Evolutionary conservation across 2,888 invertebrate species (phyloP).

Genomic region (Eupithecia inturbata): DNA sequence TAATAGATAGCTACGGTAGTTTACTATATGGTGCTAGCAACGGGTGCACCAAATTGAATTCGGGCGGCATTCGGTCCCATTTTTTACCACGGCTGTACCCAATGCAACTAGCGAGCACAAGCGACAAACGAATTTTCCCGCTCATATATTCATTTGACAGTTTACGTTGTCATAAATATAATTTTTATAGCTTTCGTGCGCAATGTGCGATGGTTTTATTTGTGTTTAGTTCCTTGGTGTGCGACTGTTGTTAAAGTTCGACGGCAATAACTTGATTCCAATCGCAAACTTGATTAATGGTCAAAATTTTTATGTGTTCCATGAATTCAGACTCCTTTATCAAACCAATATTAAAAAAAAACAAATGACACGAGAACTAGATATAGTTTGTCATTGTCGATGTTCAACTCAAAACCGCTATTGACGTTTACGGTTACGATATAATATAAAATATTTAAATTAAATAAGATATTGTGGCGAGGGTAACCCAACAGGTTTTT

Average conservation of each 20-base stretch:
- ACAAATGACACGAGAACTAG: not conserved
- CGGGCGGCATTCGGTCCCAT: conserved; percentile 38
- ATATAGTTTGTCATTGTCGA: not conserved
- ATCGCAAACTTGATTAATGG: not conserved
- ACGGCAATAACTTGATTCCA: not conserved
- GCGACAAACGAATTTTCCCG: conserved; percentile 47
- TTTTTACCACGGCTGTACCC: conserved; percentile 45
- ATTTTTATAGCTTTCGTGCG: conserved; percentile 46
- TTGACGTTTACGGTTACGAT: no score
- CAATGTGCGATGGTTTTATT: conserved; percentile 35
- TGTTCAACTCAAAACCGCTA: not conserved
- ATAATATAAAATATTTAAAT: not conserved
- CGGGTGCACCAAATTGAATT: conserved; percentile 54
- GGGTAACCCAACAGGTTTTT: not conserved
- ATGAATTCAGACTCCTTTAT: not conserved
- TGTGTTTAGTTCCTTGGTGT: conserved; percentile 32
- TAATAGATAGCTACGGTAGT: conserved; percentile 16
- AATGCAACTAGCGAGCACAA: conserved; percentile 32
- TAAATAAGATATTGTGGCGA: not conserved
- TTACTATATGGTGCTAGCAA: conserved; percentile 42
- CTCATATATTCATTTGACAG: conserved; percentile 50
- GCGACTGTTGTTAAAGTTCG: conserved; percentile 22
- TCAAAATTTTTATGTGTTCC: not conserved
- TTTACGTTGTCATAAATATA: conserved; percentile 49
- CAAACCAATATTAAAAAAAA: no score